Base-by-base conservation (phyloP, 1,140 invertebrate genomes). In the Leptinotarsa texana region DNA sequence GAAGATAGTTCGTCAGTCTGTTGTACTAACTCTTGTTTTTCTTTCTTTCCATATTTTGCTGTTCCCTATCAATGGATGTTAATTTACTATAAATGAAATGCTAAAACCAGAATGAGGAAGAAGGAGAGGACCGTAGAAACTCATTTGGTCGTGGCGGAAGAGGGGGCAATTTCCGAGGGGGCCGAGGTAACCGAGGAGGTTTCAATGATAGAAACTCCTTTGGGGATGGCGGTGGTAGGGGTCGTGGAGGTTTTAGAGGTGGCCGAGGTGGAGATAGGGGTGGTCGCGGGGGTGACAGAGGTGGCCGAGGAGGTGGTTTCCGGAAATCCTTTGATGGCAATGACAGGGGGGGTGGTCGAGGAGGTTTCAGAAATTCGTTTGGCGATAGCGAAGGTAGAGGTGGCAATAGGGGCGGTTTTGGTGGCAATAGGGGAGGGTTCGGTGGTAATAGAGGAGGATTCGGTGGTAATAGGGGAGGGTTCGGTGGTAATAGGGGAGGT, bases 21-120 rank as follows among this genome's bases (percentile, higher is more conserved):
- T 82, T 84, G 81, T 83, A 80, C 81, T 85, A 81, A 85, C 83
- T 79, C 82, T 81, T 80, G 80, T 76, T 83, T 83, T 85, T 83
- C 78, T 83, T 82, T 79, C 80, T 79, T 79, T 81, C 82, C 75
- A 80, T 83, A 82, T 84, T 84, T 84, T 80, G 82, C 78, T 78
- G 78, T 65, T 66, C 67, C 27, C 13, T 71, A 66, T 63, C 11
- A 24, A 57, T n/a, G 51, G 51, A 57, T 13, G 17, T 47, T 49
- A 17, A 24, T 68, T 27, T 72, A 3, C 75, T 80, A 18, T 83
- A 83, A 57, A 83, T 71, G 70, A 81, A n/a, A 33, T 65, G 6
- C 42, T 48, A 65, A 73, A 65, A 47, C 24, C 24, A 21, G 83
- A 84, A 57, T 82, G 67, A 73, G 80, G 51, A 83, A 47, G 75